Evolutionary conservation across 2,888 invertebrate species (phyloP).

Genomic region (Lingula anatina): DNA sequence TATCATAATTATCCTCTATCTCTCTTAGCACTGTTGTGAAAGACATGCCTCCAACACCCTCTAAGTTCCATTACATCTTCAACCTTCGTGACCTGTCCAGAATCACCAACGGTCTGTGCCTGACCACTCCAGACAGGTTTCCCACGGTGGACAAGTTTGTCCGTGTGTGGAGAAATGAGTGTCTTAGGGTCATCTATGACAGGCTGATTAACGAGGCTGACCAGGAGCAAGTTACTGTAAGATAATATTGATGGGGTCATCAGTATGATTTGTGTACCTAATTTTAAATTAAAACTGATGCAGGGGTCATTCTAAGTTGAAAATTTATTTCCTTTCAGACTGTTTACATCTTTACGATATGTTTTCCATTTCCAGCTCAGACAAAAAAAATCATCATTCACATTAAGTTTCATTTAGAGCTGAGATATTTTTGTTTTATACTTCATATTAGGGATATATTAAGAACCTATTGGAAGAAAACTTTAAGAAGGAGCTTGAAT

Average conservation of each 20-base stretch:
- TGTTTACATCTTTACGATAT: too few species aligned
- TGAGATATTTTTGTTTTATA: too few species aligned
- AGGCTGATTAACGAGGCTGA: constrained; percentile 66
- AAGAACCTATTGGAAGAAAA: constrained; percentile 54
- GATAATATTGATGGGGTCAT: too few species aligned
- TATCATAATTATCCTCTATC: too few species aligned
- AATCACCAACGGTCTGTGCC: constrained; percentile 74
- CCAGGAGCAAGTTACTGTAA: constrained; percentile 47
- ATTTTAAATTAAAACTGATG: too few species aligned
- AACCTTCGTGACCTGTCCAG: constrained; percentile 86
- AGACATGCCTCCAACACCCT: constrained; percentile 83
- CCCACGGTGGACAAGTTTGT: constrained; percentile 66
- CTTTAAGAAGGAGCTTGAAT: constrained; percentile 57
- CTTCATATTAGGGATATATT: constrained; percentile 25
- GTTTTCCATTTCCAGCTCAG: too few species aligned
- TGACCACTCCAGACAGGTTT: constrained; percentile 69
- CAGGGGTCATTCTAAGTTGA: too few species aligned
- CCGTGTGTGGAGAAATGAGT: constrained; percentile 88
- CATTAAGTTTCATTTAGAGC: too few species aligned
- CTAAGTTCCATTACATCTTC: constrained; percentile 92
- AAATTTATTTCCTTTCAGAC: too few species aligned
- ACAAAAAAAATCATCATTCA: too few species aligned
- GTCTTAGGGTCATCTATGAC: constrained; percentile 80
- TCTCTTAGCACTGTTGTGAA: constrained; percentile 58
- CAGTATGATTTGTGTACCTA: too few species aligned